phyloP scores from a whole-genome alignment of 2,797 vertebrate genomes.

The Selene dorsalis region DNA sequence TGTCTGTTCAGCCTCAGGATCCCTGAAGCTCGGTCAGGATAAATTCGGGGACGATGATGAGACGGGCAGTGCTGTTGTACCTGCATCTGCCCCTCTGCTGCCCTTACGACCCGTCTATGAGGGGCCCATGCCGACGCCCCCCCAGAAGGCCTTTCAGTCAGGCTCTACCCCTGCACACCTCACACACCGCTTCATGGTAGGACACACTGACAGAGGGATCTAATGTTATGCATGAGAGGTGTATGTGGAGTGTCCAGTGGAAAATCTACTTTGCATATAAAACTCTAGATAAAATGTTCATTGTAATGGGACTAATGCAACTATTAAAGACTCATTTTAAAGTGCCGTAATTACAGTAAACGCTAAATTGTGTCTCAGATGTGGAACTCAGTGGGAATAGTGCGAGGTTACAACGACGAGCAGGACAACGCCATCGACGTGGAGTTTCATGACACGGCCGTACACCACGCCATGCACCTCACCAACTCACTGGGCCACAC shows the following conservation, averaged over 20 bases:
- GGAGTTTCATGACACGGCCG: conserved; percentile 94
- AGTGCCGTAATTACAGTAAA: not conserved
- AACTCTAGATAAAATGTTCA: not conserved
- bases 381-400: conserved; percentile 95
- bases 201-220: not conserved
- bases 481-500: conserved; percentile 91
- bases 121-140: conserved; percentile 90
- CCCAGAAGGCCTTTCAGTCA: conserved; percentile 93
- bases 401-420: conserved; percentile 96
- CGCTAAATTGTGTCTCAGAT: conserved; percentile 76
- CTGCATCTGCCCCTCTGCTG: conserved; percentile 51
- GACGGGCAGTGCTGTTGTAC: conserved; percentile 59
- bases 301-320: too few species aligned
- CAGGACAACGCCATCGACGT: conserved; percentile 96
- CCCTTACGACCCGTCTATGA: conserved; percentile 85
- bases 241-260: too few species aligned
- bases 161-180: conserved; percentile 93
- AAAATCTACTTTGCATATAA: not conserved
- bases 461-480: conserved; percentile 95
- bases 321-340: not conserved
- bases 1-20: conserved; percentile 82
- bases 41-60: conserved; percentile 78
- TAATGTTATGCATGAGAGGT: too few species aligned
- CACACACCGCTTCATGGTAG: conserved; percentile 95
- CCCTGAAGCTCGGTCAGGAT: conserved; percentile 81